Conservation (phyloP, 2,113 vertebrate genomes). For the Microcebus tavaratra region DNA sequence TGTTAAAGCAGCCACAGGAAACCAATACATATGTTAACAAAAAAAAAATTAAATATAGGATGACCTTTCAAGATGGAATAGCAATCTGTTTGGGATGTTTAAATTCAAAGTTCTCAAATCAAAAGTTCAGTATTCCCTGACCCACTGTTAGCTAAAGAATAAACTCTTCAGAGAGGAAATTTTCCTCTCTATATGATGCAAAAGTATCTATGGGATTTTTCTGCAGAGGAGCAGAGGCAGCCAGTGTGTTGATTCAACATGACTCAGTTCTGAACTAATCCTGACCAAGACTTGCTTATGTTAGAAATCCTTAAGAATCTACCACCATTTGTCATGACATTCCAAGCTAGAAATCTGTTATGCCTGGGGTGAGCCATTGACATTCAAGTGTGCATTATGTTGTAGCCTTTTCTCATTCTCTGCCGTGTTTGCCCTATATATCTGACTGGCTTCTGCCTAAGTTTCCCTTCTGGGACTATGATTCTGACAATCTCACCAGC, state of each 20-base stretch:
- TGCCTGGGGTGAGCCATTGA: background rate
- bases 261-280: background rate
- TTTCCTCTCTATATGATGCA: background rate
- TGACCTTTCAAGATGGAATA: background rate
- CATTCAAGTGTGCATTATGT: background rate
- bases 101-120: slow-evolving; percentile 34
- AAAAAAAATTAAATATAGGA: background rate
- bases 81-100: background rate
- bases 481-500: background rate
- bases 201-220: slow-evolving; percentile 37
- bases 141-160: background rate
- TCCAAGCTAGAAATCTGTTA: background rate
- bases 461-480: background rate
- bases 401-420: background rate
- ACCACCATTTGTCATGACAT: background rate
- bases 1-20: slow-evolving; percentile 11
- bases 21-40: background rate
- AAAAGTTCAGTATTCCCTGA: slow-evolving; percentile 25
- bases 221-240: background rate
- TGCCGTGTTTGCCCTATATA: background rate
- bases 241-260: background rate
- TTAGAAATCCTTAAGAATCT: background rate
- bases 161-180: background rate
- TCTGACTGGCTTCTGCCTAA: background rate
- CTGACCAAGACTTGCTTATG: background rate